Evolutionary conservation across 1,140 invertebrate genomes (phyloP).

Genomic region (Pseudomyrmex cubaensis): DNA sequence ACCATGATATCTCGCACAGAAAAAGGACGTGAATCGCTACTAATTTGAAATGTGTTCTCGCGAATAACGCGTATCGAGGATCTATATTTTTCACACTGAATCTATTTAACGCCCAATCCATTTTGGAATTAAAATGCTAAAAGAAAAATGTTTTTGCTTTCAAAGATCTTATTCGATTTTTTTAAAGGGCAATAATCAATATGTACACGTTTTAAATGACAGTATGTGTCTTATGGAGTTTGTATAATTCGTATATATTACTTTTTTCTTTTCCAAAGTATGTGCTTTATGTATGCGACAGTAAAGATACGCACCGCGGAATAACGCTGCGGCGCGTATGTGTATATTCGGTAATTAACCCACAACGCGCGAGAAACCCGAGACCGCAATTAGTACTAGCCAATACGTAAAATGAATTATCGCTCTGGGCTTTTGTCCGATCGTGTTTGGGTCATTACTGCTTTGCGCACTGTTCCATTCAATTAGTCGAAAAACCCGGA

Average conservation of each 20-base stretch:
- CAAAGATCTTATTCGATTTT: not conserved
- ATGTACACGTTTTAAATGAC: not conserved
- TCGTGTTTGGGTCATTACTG: constrained; percentile 64
- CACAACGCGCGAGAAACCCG: constrained; percentile 69
- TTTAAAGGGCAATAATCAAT: not conserved
- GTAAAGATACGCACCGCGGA: constrained; percentile 6
- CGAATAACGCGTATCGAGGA: no score
- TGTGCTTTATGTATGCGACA: not conserved
- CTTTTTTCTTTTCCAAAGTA: not conserved
- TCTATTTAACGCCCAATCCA: no score
- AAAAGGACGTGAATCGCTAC: not conserved
- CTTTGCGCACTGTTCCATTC: constrained; percentile 57
- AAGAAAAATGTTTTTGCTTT: no score
- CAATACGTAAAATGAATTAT: constrained; percentile 79
- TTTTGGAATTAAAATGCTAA: no score
- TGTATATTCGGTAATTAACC: constrained; percentile 69
- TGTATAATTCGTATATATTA: not conserved
- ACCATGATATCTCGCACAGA: constrained; percentile 32
- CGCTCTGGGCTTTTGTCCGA: constrained; percentile 67
- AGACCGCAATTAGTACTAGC: constrained; percentile 73
- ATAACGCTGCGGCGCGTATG: constrained; percentile 34
- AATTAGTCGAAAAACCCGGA: constrained; percentile 57
- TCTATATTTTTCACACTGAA: no score
- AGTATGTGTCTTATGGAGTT: not conserved
- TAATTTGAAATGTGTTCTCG: constrained; percentile 6